phyloP scores from a whole-genome alignment of 2,888 invertebrate species.

The Muschampia staudingeri region DNA sequence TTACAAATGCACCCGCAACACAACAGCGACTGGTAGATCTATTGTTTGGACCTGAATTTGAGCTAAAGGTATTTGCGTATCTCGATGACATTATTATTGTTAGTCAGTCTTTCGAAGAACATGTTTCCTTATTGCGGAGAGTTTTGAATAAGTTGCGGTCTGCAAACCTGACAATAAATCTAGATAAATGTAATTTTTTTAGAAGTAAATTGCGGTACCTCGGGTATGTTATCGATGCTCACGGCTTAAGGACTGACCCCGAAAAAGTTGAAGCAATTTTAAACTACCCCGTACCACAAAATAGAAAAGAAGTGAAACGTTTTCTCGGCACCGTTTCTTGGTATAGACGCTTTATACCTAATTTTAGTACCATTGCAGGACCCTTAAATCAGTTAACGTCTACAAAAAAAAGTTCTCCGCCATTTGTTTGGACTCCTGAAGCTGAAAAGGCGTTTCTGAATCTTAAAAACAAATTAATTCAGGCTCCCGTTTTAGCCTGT shows the following conservation, averaged over 20 bases:
- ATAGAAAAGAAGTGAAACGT: constrained; percentile 61
- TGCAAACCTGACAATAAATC: constrained; percentile 66
- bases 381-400: background rate
- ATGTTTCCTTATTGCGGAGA: constrained; percentile 55
- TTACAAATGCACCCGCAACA: constrained; percentile 63
- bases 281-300: constrained; percentile 64
- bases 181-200: constrained; percentile 66
- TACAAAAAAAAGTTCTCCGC: background rate
- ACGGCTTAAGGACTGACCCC: constrained; percentile 68
- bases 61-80: constrained; percentile 61
- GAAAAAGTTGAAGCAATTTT: constrained; percentile 66
- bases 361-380: constrained; percentile 59
- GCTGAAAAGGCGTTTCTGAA: background rate
- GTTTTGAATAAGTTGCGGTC: constrained; percentile 60
- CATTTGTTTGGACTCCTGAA: background rate
- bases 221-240: constrained; percentile 69
- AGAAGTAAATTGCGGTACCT: constrained; percentile 58
- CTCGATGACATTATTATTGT: constrained; percentile 40
- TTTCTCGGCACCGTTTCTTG: constrained; percentile 67
- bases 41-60: constrained; percentile 61
- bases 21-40: constrained; percentile 57
- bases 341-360: constrained; percentile 67
- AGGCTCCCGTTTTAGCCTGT: background rate
- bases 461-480: background rate
- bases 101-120: constrained; percentile 62